These are phyloP conservation scores for Athalia cordata DNA, from an alignment of 2,888 invertebrate species.

Conservation along the genomic window DNA sequence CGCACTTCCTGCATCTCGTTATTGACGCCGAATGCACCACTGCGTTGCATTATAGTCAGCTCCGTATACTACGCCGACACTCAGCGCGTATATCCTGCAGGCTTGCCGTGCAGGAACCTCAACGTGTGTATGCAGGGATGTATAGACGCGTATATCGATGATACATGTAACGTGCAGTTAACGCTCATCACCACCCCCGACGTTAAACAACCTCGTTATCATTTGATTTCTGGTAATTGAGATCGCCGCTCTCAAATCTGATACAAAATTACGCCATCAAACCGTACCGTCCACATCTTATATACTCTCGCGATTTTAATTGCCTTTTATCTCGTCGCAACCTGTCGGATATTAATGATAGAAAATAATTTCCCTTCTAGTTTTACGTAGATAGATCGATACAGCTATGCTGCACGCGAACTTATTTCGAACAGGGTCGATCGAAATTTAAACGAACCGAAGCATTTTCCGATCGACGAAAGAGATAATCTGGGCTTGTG, in stretches of 20 bases:
- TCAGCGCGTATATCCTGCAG: not conserved
- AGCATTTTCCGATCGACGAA: constrained; percentile 15
- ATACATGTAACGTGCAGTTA: constrained; percentile 1
- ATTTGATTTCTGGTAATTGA: constrained; percentile 69
- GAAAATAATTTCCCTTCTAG: no score
- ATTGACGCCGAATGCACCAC: constrained; percentile 69
- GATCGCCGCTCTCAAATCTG: constrained; percentile 34
- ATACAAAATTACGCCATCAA: no score
- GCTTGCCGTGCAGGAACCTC: not conserved
- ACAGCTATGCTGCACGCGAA: not conserved
- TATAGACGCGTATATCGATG: not conserved
- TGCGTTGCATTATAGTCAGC: constrained; percentile 68
- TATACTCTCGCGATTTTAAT: no score
- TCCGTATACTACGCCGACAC: constrained; percentile 25
- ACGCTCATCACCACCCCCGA: constrained; percentile 29
- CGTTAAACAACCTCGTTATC: constrained; percentile 69
- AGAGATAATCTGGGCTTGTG: constrained; percentile 18
- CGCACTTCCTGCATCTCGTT: constrained; percentile 72
- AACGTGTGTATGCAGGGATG: no score
- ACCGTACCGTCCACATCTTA: no score
- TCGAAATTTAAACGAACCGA: not conserved
- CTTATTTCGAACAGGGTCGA: not conserved
- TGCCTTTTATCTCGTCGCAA: no score
- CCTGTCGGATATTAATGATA: no score
- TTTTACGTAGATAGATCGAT: no score